Evolutionary conservation across 2,888 invertebrate species (phyloP).

Genomic region (Nomada ferruginata): DNA sequence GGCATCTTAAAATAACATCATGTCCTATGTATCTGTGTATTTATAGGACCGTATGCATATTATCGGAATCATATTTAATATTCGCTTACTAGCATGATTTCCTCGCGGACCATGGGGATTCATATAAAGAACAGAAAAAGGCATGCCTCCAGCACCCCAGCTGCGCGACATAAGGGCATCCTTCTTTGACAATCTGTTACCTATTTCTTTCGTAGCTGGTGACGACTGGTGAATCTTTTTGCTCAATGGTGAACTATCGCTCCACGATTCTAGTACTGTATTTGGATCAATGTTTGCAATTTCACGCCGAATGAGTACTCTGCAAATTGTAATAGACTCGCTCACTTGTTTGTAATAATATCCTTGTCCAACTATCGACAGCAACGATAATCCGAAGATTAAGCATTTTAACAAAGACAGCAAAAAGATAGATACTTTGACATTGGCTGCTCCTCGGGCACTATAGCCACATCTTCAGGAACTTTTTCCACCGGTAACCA

Average conservation of each 20-base stretch:
- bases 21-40: neutral
- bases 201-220: slow-evolving; percentile 31
- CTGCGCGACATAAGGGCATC: slow-evolving; percentile 84
- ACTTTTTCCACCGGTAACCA: slow-evolving; percentile 67
- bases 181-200: slow-evolving; percentile 76
- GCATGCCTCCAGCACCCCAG: slow-evolving; percentile 86
- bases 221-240: slow-evolving; percentile 23
- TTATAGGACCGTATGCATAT: neutral
- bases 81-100: slow-evolving; percentile 62
- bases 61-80: neutral
- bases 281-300: slow-evolving; percentile 39
- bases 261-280: slow-evolving; percentile 47
- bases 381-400: too few relatives aligned
- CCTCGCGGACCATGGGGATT: slow-evolving; percentile 76
- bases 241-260: slow-evolving; percentile 21
- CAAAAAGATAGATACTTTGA: slow-evolving; percentile 9
- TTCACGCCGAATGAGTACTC: slow-evolving; percentile 53
- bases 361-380: too few relatives aligned
- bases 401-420: neutral
- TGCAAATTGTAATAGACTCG: slow-evolving; percentile 35
- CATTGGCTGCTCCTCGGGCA: slow-evolving; percentile 45
- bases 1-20: slow-evolving; percentile 37
- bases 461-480: slow-evolving; percentile 37
- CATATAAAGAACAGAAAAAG: slow-evolving; percentile 85
- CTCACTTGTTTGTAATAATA: neutral